Evolutionary conservation across 2,888 invertebrate species (phyloP).

Genomic region (Steinernema carpocapsae): DNA sequence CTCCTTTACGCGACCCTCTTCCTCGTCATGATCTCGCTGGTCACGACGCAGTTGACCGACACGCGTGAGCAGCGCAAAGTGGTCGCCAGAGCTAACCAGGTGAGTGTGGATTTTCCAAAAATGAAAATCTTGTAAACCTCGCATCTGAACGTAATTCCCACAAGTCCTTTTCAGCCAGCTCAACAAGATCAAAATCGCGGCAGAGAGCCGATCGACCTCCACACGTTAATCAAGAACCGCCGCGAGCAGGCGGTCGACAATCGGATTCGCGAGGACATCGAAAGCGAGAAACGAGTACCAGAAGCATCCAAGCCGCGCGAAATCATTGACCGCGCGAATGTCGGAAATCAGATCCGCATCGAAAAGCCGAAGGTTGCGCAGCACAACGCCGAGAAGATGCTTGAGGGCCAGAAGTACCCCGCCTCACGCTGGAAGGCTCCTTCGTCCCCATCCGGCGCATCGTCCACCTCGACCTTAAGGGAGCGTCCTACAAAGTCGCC

Average conservation of each 20-base stretch:
- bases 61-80: neutral
- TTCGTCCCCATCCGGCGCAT: slow-evolving; percentile 72
- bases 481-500: slow-evolving; percentile 62
- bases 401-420: slow-evolving; percentile 53
- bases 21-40: slow-evolving; percentile 27
- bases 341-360: slow-evolving; percentile 6
- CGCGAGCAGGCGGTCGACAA: slow-evolving; percentile 4
- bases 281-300: neutral
- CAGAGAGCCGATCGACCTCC: slow-evolving; percentile 7
- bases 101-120: neutral
- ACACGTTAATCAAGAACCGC: slow-evolving; percentile 19
- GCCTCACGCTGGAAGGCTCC: slow-evolving; percentile 53
- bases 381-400: neutral
- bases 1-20: slow-evolving; percentile 26
- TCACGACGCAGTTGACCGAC: slow-evolving; percentile 15
- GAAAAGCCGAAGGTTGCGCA: neutral
- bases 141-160: too few species aligned
- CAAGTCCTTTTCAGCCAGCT: neutral
- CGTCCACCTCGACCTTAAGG: slow-evolving; percentile 83
- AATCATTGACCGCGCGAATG: neutral
- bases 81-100: neutral
- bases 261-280: slow-evolving; percentile 5
- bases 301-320: neutral
- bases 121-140: too few species aligned
- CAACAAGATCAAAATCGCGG: neutral